These are phyloP conservation scores for Cyclargus thomasi DNA, from an alignment of 1,140 invertebrate genomes.

Conservation along the genomic window DNA sequence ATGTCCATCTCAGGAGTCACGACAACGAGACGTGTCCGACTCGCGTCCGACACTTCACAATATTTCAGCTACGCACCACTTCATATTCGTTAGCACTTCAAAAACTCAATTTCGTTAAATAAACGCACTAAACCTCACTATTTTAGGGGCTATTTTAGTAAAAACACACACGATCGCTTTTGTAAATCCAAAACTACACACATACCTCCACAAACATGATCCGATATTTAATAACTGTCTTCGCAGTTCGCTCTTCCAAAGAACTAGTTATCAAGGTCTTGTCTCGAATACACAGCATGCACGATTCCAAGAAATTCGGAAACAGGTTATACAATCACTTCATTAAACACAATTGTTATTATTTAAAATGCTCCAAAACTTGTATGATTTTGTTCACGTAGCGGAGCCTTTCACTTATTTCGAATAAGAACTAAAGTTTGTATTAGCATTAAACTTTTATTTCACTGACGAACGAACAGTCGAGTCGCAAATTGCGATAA, in stretches of 20 bases:
- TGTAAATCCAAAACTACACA: conserved; percentile 65
- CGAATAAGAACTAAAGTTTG: not conserved
- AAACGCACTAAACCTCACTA: conserved; percentile 56
- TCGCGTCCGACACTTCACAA: conserved; percentile 52
- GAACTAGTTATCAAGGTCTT: conserved; percentile 76
- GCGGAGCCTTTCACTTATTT: conserved; percentile 19
- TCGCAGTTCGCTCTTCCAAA: conserved; percentile 60
- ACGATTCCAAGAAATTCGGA: conserved; percentile 62
- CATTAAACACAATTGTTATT: conserved; percentile 33
- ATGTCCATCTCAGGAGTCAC: conserved; percentile 65
- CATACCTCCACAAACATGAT: conserved; percentile 74
- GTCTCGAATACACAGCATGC: conserved; percentile 60
- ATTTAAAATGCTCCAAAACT: conserved; percentile 20
- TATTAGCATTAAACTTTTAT: not conserved
- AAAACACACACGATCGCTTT: conserved; percentile 48
- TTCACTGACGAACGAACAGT: not conserved
- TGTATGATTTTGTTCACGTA: not conserved
- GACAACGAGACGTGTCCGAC: conserved; percentile 37
- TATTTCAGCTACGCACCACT: conserved; percentile 50
- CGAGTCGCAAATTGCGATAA: not conserved
- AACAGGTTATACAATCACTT: conserved; percentile 56
- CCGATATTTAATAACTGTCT: conserved; percentile 69
- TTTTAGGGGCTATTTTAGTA: conserved; percentile 25
- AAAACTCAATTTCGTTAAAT: conserved; percentile 27
- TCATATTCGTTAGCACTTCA: conserved; percentile 39